Conservation (phyloP, 2,113 vertebrate species). For the Oxyura jamaicensis region DNA sequence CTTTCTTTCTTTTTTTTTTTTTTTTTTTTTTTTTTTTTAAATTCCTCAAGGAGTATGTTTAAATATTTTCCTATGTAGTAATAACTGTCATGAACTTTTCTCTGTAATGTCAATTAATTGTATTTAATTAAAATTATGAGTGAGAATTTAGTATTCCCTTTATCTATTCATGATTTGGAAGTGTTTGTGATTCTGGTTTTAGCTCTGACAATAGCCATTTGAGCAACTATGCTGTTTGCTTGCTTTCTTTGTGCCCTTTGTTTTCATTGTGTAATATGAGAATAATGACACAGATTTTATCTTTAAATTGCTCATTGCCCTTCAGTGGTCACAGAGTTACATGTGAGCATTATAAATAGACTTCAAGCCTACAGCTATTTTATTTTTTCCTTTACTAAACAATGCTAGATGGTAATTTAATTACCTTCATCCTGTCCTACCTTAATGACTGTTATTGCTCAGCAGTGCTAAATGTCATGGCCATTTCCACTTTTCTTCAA, state of each 20-base stretch:
- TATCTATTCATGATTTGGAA: not conserved
- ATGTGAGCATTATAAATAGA: not conserved
- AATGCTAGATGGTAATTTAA: not conserved
- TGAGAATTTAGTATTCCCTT: not conserved
- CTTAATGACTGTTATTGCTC: not conserved
- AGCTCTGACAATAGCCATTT: not conserved
- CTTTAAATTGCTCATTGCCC: constrained; percentile 14
- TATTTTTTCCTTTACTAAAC: not conserved
- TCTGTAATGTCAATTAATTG: not conserved
- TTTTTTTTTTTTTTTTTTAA: not conserved
- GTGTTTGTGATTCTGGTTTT: not conserved
- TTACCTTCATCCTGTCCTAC: not conserved
- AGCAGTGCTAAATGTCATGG: not conserved
- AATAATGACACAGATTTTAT: not conserved
- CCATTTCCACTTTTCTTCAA: not conserved
- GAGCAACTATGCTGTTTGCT: not conserved
- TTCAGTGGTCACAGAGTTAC: not conserved
- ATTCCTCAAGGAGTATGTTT: not conserved
- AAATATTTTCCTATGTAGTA: not conserved
- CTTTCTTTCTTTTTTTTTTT: not conserved
- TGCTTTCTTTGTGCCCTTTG: not conserved
- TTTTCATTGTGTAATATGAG: not conserved
- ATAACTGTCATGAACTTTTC: not conserved
- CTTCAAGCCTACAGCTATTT: not conserved
- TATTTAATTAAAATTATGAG: not conserved